A percentile compares a stretch with the other conserved stretches of the same genome.
These are phyloP conservation scores for Ageneiosus marmoratus DNA, from an alignment of 2,113 vertebrate genomes.

Conservation along the genomic window DNA sequence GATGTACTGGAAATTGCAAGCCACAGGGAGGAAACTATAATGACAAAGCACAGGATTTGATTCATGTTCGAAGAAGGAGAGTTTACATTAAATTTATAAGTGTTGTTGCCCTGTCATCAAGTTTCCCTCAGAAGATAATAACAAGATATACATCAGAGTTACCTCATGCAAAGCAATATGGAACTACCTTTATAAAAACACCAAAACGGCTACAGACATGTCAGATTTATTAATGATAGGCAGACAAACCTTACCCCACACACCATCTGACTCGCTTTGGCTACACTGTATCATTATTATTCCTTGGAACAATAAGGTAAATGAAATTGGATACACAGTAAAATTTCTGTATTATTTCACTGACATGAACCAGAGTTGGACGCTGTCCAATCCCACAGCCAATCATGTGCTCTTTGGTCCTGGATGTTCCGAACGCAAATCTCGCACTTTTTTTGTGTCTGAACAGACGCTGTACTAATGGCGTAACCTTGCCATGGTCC, in stretches of 20 bases:
- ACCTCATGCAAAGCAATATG: conserved; percentile 9
- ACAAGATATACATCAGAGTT: conserved; percentile 21
- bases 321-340: conserved; percentile 11
- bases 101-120: conserved; percentile 8
- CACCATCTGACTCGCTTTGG: not conserved
- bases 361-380: conserved; percentile 18
- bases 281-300: not conserved
- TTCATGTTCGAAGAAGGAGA: conserved; percentile 21
- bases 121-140: conserved; percentile 9
- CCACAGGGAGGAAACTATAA: conserved; percentile 2
- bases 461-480: conserved; percentile 14
- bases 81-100: conserved; percentile 32
- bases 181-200: not conserved
- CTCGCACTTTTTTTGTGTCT: not conserved
- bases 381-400: not conserved
- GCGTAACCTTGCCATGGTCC: conserved; percentile 13
- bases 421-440: conserved; percentile 21
- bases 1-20: conserved; percentile 12
- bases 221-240: conserved; percentile 21
- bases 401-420: not conserved
- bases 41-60: conserved; percentile 28
- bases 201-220: not conserved
- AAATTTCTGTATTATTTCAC: conserved; percentile 17
- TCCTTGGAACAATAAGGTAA: conserved; percentile 5
- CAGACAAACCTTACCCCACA: conserved; percentile 2